Conservation (phyloP, 2,888 invertebrate species). For the Brenthis ino region DNA sequence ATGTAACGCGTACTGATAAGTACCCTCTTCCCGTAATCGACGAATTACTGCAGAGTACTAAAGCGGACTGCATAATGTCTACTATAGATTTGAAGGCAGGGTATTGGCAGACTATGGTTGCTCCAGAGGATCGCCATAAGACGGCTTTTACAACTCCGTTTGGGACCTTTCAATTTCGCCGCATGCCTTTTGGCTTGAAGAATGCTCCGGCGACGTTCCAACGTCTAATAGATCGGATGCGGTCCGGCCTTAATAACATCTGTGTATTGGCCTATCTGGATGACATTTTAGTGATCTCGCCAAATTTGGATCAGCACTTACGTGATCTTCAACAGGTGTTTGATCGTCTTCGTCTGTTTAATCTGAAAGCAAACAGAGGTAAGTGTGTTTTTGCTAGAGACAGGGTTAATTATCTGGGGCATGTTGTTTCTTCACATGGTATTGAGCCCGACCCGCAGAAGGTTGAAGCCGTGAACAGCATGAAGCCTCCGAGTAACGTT, state of each 20-base stretch:
- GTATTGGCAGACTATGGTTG: slow-evolving; percentile 51
- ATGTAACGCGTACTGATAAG: slow-evolving; percentile 7
- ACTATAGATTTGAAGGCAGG: slow-evolving; percentile 49
- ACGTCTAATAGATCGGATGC: slow-evolving; percentile 45
- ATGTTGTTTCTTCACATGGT: slow-evolving; percentile 38
- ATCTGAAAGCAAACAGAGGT: slow-evolving; percentile 24
- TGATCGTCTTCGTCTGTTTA: slow-evolving; percentile 22
- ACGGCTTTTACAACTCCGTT: slow-evolving; percentile 47
- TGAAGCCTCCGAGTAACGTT: slow-evolving; percentile 22
- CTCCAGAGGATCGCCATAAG: slow-evolving; percentile 41
- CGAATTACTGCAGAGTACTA: slow-evolving; percentile 11
- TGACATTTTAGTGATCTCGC: slow-evolving; percentile 39
- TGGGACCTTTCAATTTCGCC: slow-evolving; percentile 34
- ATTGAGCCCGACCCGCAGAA: slow-evolving; percentile 38
- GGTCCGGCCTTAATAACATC: slow-evolving; percentile 20
- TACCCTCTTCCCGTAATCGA: slow-evolving; percentile 16
- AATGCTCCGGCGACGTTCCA: slow-evolving; percentile 48
- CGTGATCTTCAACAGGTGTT: slow-evolving; percentile 30
- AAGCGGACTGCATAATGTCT: slow-evolving; percentile 40
- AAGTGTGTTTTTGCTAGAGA: slow-evolving; percentile 40
- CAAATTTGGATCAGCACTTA: slow-evolving; percentile 38
- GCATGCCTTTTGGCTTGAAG: slow-evolving; percentile 48
- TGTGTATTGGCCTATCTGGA: slow-evolving; percentile 15
- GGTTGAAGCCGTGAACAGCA: slow-evolving; percentile 35
- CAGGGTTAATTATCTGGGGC: slow-evolving; percentile 41